Evolutionary conservation across 2,888 invertebrate species (phyloP), one percentile per base, ranked within the genome.

Genomic region (Protodeltote pygarga): DNA sequence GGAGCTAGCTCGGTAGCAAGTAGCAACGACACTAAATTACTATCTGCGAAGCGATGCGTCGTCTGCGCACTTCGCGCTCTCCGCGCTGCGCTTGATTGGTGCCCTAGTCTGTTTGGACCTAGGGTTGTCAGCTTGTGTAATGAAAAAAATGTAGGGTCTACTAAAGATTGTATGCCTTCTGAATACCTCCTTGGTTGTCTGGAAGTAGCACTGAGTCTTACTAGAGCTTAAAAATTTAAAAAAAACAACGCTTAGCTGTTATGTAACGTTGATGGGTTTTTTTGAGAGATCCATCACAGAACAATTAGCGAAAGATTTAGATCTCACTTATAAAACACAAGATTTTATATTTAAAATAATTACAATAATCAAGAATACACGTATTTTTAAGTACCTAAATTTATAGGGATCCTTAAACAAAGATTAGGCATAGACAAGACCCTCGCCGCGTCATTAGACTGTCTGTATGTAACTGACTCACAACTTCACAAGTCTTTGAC

Each of bases 21-120:
- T 74, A 66, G 82, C 85, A 83, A 84, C 80, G 80, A 85, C 86
- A 79, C 79, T 79, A 85, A 90, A 89, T 89, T 88, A 79, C 89
- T 80, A 81, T 78, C 77, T 77, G 68, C 75, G 69, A 62, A 63
- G 65, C 75, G 79, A 78, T 78, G 88, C 83, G 83, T 75, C 83
- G 83, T 75, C 71, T 67, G 80, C 81, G 79, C 76, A 71, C 55
- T 68, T 68, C 53, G 68, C 60, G 67, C 50, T 63, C 53, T 51
- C 32, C 50, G 54, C 60, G 67, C 58, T 65, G 68, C 77, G 81
- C 79, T 75, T 82, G 80, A 81, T 81, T 79, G 74, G 78, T 78
- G 73, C 63, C 73, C 75, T 70, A 77, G 71, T 73, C 69, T 59
- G 40, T 42, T 64, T 35, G 25, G 13, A 15, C 25, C 5, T 63